Conservation (phyloP, 2,888 invertebrate species). For the Lasioglossum pauxillum region DNA sequence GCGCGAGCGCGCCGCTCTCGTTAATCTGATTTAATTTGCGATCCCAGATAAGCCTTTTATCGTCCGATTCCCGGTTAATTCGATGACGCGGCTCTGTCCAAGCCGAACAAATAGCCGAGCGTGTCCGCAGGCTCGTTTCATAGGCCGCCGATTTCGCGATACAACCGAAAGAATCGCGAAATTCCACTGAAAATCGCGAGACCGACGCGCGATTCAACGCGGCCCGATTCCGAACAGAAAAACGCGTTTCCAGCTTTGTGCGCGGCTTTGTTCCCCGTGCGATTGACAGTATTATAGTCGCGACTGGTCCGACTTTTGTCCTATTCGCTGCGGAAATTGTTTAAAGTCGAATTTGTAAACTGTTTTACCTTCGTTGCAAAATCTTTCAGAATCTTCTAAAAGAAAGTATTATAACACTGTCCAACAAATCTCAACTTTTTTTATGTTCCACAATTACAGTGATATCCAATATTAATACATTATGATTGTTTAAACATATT, state of each 20-base stretch:
- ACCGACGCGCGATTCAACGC: no score
- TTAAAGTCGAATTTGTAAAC: neutral
- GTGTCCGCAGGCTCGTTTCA: neutral
- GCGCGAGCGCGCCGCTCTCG: neutral
- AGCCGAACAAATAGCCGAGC: neutral
- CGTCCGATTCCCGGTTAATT: slow-evolving; percentile 37
- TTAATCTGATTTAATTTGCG: slow-evolving; percentile 52
- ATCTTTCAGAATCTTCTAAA: no score
- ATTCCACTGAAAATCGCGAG: neutral
- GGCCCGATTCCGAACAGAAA: neutral
- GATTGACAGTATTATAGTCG: neutral
- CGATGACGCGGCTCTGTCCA: neutral
- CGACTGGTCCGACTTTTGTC: neutral
- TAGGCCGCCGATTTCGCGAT: neutral
- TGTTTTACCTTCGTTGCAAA: no score
- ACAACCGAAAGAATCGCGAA: neutral
- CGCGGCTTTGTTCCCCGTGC: neutral
- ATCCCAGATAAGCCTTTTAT: slow-evolving; percentile 56
- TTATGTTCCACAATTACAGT: no score
- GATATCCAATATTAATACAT: no score
- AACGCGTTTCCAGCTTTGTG: neutral
- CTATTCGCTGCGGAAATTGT: neutral
- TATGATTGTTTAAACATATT: no score
- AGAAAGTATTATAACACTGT: no score
- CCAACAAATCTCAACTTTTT: no score